A percentile compares a stretch with the other conserved stretches of the same genome.
Evolutionary conservation across 37 sponge, comb jelly and placozoan genomes (phyloP).

Genomic region (Ephydatia muelleri): DNA sequence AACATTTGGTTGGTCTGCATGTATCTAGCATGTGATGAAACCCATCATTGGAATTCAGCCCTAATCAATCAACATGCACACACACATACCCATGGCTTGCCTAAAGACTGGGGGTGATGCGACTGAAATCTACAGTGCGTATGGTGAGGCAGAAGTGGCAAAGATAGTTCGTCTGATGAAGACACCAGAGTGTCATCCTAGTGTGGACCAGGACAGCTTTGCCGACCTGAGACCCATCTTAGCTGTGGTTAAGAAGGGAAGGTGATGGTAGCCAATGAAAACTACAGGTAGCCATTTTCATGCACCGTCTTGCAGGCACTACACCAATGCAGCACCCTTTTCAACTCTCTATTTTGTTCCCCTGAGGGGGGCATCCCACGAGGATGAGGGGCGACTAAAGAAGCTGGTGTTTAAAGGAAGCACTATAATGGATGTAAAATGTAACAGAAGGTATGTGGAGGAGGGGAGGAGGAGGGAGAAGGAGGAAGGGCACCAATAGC

Average conservation of each 20-base stretch:
- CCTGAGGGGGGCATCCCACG: conserved; percentile 11
- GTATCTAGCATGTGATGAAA: not conserved
- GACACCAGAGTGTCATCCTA: conserved; percentile 43
- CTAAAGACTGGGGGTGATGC: conserved; percentile 71
- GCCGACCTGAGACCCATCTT: conserved; percentile 64
- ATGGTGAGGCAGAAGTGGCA: conserved; percentile 56
- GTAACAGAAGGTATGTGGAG: conserved; percentile 47
- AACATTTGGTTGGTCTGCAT: not conserved
- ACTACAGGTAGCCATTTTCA: not conserved
- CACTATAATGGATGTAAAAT: conserved; percentile 37
- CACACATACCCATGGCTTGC: not conserved
- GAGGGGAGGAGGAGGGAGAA: not conserved
- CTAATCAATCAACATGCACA: not conserved
- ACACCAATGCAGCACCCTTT: not conserved
- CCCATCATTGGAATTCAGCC: not conserved
- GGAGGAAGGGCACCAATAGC: too few relatives aligned
- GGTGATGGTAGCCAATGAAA: not conserved
- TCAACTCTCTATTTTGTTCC: conserved; percentile 43
- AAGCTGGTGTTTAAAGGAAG: conserved; percentile 53
- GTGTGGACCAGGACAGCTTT: conserved; percentile 42
- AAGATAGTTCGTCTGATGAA: conserved; percentile 55
- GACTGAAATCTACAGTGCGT: conserved; percentile 52
- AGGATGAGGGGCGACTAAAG: conserved; percentile 15
- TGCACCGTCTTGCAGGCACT: not conserved
- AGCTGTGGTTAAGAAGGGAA: conserved; percentile 73